phyloP scores from a whole-genome alignment of 2,888 invertebrate species.

The Leucophenga maculata region DNA sequence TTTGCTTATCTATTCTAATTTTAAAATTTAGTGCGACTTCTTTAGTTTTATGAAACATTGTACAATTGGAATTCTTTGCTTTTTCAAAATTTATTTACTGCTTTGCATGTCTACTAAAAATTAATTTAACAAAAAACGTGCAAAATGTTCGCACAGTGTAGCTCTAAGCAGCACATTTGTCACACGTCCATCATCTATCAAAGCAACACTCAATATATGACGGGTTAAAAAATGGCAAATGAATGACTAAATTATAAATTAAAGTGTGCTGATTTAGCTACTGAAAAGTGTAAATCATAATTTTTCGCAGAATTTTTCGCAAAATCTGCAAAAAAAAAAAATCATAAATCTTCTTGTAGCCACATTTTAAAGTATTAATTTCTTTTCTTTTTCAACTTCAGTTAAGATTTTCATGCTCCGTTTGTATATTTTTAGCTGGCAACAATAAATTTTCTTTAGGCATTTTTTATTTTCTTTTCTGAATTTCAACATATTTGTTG shows the following conservation, averaged over 20 bases:
- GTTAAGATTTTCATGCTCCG: neutral
- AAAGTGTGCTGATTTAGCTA: no score
- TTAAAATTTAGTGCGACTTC: neutral
- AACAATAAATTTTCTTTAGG: neutral
- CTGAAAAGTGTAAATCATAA: no score
- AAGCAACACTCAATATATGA: slow-evolving; percentile 1
- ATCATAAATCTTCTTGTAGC: slow-evolving; percentile 11
- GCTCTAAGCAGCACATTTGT: slow-evolving; percentile 1
- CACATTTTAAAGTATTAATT: no score
- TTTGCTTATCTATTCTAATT: neutral
- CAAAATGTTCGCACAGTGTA: slow-evolving; percentile 4
- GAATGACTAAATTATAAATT: neutral
- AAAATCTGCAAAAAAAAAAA: neutral
- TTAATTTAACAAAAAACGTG: no score
- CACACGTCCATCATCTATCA: slow-evolving; percentile 17
- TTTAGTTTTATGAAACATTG: slow-evolving; percentile 18
- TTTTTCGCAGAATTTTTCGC: no score
- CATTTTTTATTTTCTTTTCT: no score
- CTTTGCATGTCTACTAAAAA: slow-evolving; percentile 33
- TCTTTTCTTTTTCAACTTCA: slow-evolving; percentile 1
- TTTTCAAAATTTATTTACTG: slow-evolving; percentile 38
- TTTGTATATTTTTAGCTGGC: slow-evolving; percentile 8
- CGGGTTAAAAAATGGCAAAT: neutral
- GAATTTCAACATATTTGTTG: slow-evolving; percentile 1
- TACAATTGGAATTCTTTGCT: slow-evolving; percentile 52